Evolutionary conservation across 2,113 vertebrate species (phyloP).

Genomic region (Gavia stellata): DNA sequence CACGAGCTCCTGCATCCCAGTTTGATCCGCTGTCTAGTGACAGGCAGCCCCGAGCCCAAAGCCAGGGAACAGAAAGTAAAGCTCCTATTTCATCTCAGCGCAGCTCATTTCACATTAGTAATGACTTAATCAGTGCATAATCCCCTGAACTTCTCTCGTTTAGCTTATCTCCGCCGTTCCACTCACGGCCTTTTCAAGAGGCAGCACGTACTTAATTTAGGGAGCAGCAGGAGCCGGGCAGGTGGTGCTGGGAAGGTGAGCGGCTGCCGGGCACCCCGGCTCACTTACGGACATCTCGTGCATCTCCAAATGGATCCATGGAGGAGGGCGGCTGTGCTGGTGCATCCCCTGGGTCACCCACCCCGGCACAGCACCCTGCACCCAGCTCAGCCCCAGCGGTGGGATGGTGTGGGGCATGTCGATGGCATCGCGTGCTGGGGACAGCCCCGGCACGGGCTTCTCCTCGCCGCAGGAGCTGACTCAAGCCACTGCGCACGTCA

Average conservation of each 20-base stretch:
- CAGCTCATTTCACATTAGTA: background rate
- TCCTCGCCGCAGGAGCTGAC: background rate
- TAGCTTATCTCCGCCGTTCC: background rate
- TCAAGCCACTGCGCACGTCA: fast-evolving
- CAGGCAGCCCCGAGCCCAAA: background rate
- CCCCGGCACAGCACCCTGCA: background rate
- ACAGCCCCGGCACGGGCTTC: fast-evolving
- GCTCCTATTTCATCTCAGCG: constrained; percentile 20
- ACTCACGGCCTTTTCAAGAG: background rate
- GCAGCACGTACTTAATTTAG: background rate
- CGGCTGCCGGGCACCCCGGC: background rate
- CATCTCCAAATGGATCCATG: background rate
- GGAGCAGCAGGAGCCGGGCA: constrained; percentile 10
- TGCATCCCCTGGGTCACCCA: background rate
- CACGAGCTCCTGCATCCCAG: background rate
- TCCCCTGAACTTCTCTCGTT: constrained; percentile 35
- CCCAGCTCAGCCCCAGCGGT: background rate
- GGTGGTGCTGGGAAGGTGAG: fast-evolving
- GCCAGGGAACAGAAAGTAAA: constrained; percentile 19
- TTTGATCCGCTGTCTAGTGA: background rate
- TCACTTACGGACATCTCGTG: background rate
- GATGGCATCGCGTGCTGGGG: fast-evolving
- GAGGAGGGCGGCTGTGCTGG: background rate
- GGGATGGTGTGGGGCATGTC: background rate
- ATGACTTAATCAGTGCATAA: constrained; percentile 52